Conservation (phyloP, 2,113 vertebrate species). For the Elgaria multicarinata region DNA sequence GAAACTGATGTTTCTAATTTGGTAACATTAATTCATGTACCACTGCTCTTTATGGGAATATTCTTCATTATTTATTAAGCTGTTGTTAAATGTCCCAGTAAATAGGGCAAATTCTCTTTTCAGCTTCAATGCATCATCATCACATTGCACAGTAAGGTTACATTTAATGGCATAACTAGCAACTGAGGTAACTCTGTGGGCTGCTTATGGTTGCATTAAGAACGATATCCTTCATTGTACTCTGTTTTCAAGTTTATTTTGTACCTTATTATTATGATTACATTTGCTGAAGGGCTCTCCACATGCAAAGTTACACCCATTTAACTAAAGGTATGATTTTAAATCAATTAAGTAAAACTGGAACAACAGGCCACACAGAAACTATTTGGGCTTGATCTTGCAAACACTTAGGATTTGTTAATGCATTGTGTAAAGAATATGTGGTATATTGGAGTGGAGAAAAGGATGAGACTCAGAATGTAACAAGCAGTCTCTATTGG, state of each 20-base stretch:
- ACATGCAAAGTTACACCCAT: background rate
- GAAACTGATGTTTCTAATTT: background rate
- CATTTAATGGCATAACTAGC: background rate
- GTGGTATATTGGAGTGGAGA: too few relatives aligned
- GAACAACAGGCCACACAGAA: conserved; percentile 18
- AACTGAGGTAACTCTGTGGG: background rate
- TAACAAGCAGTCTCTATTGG: background rate
- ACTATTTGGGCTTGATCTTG: conserved; percentile 8
- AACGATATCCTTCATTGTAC: background rate
- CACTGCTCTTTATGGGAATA: too few relatives aligned
- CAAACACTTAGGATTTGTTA: background rate
- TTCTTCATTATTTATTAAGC: background rate
- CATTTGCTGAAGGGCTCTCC: background rate
- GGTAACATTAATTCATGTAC: background rate
- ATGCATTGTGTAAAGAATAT: background rate
- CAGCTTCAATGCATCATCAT: too few relatives aligned
- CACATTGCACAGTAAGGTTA: background rate
- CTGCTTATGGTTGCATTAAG: background rate
- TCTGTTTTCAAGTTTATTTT: background rate
- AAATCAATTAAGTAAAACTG: conserved; percentile 7
- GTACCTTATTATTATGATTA: background rate
- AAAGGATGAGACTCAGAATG: background rate
- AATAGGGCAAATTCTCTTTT: too few relatives aligned
- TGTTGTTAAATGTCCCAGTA: background rate
- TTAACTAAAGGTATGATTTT: background rate